Conservation (phyloP, 2,888 invertebrate species). For the Philaethria dido region DNA sequence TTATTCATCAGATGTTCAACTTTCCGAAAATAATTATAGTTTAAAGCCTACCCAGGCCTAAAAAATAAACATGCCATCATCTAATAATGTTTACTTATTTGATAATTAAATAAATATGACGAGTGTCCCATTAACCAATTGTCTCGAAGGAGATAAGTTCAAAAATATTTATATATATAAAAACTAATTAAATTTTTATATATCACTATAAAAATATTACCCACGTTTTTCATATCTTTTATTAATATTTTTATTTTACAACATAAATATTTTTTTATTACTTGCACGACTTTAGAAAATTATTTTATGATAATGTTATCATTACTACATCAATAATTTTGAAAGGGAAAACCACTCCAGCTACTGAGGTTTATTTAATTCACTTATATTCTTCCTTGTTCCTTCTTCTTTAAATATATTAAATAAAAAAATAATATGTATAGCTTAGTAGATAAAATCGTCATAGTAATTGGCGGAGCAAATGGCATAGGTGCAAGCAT, state of each 20-base stretch:
- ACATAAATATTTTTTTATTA: neutral
- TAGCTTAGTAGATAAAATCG: constrained; percentile 46
- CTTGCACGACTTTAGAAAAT: neutral
- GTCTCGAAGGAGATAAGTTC: too few relatives aligned
- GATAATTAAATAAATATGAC: too few relatives aligned
- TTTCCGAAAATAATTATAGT: too few relatives aligned
- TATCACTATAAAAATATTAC: too few relatives aligned
- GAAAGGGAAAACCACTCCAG: neutral
- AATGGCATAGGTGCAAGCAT: constrained; percentile 54
- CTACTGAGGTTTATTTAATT: neutral
- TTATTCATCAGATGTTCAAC: too few relatives aligned
- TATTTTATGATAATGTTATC: neutral
- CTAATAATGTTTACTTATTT: too few relatives aligned
- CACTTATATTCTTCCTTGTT: neutral
- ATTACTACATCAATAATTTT: neutral
- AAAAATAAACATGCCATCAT: too few relatives aligned
- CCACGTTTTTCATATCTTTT: too few relatives aligned
- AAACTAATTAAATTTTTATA: too few relatives aligned
- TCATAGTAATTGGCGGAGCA: constrained; percentile 56
- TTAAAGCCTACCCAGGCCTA: too few relatives aligned
- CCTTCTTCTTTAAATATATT: neutral
- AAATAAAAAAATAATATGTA: constrained; percentile 26
- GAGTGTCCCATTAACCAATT: too few relatives aligned
- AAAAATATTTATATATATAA: too few relatives aligned
- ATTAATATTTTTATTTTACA: neutral